Percentiles rank a stretch among this genome's conserved stretches.
Evolutionary conservation across 1,140 invertebrate species (phyloP).

Genomic region (Aphis gossypii): DNA sequence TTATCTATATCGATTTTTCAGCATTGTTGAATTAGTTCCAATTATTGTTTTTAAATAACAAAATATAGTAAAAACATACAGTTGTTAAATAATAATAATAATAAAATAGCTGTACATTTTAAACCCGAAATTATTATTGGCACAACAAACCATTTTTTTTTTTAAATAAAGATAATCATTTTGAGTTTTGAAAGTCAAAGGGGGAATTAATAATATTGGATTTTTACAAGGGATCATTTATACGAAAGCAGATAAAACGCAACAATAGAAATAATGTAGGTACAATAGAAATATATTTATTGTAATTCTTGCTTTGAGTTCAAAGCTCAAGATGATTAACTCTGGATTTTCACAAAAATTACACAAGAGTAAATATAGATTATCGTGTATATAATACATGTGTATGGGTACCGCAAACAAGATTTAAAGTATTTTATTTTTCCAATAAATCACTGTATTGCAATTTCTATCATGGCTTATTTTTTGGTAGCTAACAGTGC

Average conservation of each 20-base stretch:
- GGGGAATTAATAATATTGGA: background rate
- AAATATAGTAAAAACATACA: background rate
- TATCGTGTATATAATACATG: background rate
- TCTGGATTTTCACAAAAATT: background rate
- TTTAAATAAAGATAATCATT: background rate
- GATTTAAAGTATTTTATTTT: conserved; percentile 23
- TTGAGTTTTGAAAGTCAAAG: background rate
- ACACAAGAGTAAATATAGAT: background rate
- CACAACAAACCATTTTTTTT: background rate
- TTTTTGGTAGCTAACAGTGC: background rate
- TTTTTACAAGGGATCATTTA: background rate
- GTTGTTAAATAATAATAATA: background rate
- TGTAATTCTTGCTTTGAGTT: background rate
- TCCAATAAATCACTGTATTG: background rate
- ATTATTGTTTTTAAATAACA: conserved; percentile 6
- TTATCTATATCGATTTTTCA: background rate
- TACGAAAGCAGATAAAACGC: background rate
- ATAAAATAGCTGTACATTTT: background rate
- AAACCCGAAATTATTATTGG: background rate
- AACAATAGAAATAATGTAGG: background rate
- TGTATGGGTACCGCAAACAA: background rate
- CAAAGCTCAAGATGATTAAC: background rate
- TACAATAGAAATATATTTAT: background rate
- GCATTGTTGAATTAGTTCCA: background rate
- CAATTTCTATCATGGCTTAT: background rate